Base-by-base conservation (phyloP, 1,140 invertebrate species). In the Phthorimaea operculella region DNA sequence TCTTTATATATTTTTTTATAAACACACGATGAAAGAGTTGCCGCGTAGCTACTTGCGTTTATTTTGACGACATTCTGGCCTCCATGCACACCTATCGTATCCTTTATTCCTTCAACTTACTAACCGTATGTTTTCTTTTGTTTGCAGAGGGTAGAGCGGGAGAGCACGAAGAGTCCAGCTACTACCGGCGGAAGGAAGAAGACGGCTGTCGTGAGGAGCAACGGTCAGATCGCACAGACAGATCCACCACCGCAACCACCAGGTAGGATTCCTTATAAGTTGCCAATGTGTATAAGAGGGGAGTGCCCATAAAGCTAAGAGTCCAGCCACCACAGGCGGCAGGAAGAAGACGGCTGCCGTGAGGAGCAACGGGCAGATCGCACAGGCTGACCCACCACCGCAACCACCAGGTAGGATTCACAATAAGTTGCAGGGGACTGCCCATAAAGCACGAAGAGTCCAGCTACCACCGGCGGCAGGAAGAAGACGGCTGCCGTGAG, bases 111-210 rank as follows among this genome's bases (percentile, higher is more conserved):
- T 28, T 28, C 21, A 2, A 6, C 2, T 28, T 45, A 51, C 34
- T 28, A 33, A 34, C 45, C 48, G 50, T 42, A 36, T 55, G 14
- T 17, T 52, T 39, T 39, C 42, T 57, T 64, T 21, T 74, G 68
- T 48, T 79, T 79, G 6, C 68, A 83, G 81, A 76, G 81, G 56
- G 66, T 83, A 54, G 81, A 84, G 59, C 68, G 81, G 54, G 81
- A 84, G 66, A 72, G 66, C 34, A 78, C 75, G 14, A 82, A 80
- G 64, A 82, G 76, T 66, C 79, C 81, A 58, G 81, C 81, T n/a
- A 82, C 74, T 10, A 80, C 81, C 45, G 79, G 75, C 16, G 72
- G 75, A 28, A 83, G 78, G 59, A 83, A 84, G 67, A 81, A 81
- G 52, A 60, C 75, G 52, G 64, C 67, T 42, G 66, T 69, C 8